Evolutionary conservation across 2,113 vertebrate genomes (phyloP).

Genomic region (Peromyscus polionotus): DNA sequence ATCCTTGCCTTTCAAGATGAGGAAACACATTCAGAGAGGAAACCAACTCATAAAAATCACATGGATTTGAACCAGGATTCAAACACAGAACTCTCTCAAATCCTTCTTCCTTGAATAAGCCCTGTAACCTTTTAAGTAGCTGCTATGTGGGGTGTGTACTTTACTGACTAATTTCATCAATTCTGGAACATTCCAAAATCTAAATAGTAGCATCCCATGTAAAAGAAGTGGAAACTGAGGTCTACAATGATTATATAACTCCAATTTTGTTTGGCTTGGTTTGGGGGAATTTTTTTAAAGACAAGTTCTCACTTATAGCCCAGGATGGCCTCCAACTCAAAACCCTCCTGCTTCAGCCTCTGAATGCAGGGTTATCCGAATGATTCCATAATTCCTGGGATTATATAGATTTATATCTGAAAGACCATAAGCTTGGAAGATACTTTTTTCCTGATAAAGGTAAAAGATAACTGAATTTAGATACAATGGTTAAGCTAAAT

Average conservation of each 20-base stretch:
- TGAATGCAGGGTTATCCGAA: not conserved
- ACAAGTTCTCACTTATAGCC: not conserved
- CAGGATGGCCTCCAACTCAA: not conserved
- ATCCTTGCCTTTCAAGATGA: slow-evolving; percentile 19
- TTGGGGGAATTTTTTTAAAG: not conserved
- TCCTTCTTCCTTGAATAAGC: slow-evolving; percentile 15
- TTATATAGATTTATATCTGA: not conserved
- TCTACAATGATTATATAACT: not conserved
- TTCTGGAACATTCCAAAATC: not conserved
- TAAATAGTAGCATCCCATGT: not conserved
- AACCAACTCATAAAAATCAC: not conserved
- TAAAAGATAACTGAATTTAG: not conserved
- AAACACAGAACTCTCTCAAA: not conserved
- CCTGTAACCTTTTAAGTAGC: not conserved
- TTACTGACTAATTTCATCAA: not conserved
- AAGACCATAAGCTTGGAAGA: not conserved
- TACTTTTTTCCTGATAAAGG: not conserved
- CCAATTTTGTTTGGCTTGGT: not conserved
- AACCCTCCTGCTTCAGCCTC: not conserved
- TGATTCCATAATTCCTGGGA: not conserved
- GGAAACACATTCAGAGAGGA: slow-evolving; percentile 54
- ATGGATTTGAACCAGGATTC: not conserved
- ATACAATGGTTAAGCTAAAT: not conserved
- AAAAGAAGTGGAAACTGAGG: not conserved
- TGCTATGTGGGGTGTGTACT: not conserved